These are phyloP conservation scores for Intellagama lesueurii DNA, from an alignment of 2,797 vertebrate genomes.

Conservation along the genomic window DNA sequence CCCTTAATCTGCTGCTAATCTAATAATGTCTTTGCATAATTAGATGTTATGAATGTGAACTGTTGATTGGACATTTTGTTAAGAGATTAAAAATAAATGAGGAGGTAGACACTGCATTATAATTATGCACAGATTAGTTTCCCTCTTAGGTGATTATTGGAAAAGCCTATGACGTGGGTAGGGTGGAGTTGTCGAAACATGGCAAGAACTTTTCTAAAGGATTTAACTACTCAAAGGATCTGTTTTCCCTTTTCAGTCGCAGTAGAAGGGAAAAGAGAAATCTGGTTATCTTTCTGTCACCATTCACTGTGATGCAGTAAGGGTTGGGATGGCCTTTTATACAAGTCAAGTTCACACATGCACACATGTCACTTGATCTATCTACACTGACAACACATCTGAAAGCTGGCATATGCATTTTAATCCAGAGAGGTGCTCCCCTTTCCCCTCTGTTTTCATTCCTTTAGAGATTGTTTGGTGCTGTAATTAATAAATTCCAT, in stretches of 20 bases:
- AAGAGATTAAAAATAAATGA: constrained; percentile 47
- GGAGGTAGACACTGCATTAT: neutral
- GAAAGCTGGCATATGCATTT: neutral
- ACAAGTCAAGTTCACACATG: neutral
- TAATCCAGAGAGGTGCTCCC: neutral
- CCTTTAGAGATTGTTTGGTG: neutral
- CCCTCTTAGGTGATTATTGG: neutral
- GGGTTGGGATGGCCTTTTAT: too few relatives aligned
- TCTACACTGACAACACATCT: neutral
- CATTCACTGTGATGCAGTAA: neutral
- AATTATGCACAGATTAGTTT: neutral
- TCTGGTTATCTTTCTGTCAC: neutral
- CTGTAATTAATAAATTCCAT: neutral
- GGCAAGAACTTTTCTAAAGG: neutral
- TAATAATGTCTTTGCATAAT: constrained; percentile 42
- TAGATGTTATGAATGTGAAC: constrained; percentile 10
- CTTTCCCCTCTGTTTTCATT: neutral
- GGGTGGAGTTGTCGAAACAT: neutral
- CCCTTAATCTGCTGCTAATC: constrained; percentile 32
- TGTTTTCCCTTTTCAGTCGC: neutral
- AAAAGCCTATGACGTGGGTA: neutral
- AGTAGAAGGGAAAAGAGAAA: neutral
- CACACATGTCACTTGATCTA: neutral
- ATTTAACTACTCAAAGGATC: neutral
- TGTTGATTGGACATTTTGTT: constrained; percentile 23